A percentile compares a stretch with the other conserved stretches of the same genome.
These are phyloP conservation scores for Cordylochernes scorpioides DNA, from an alignment of 2,888 invertebrate genomes.

Conservation along the genomic window DNA sequence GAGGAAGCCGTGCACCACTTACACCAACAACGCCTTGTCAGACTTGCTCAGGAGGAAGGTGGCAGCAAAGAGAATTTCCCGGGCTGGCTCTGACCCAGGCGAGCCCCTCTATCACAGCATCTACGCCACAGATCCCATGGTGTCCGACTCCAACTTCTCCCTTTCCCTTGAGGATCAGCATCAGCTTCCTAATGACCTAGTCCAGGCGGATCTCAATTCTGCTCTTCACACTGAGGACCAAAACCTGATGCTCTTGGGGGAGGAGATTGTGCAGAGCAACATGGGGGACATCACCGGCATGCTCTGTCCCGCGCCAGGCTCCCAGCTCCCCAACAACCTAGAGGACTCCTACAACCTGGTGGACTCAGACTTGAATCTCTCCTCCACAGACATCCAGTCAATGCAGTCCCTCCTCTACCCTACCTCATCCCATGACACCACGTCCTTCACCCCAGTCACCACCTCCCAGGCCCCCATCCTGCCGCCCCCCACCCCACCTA, in stretches of 20 bases:
- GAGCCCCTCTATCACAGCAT: constrained; percentile 5
- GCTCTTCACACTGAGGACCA: constrained; percentile 3
- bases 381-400: not conserved
- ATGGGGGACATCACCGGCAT: constrained; percentile 7
- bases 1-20: constrained; percentile 9
- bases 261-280: constrained; percentile 8
- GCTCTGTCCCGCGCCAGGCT: not conserved
- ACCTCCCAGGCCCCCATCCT: constrained; percentile 5
- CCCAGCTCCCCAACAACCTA: not conserved
- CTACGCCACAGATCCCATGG: constrained; percentile 2
- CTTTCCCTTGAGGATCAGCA: constrained; percentile 3
- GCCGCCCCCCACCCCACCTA: constrained; percentile 3
- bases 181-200: not conserved
- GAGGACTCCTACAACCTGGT: constrained; percentile 4
- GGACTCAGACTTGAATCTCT: constrained; percentile 5
- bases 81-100: constrained; percentile 17
- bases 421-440: constrained; percentile 3
- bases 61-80: constrained; percentile 19
- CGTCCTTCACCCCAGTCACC: constrained; percentile 4
- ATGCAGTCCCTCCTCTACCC: constrained; percentile 5
- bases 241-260: constrained; percentile 7
- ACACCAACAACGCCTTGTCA: constrained; percentile 17
- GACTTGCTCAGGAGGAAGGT: constrained; percentile 36
- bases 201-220: constrained; percentile 1
- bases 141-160: constrained; percentile 4